Conservation (phyloP, 2,797 vertebrate genomes). For the Poeciliopsis presidionis region DNA sequence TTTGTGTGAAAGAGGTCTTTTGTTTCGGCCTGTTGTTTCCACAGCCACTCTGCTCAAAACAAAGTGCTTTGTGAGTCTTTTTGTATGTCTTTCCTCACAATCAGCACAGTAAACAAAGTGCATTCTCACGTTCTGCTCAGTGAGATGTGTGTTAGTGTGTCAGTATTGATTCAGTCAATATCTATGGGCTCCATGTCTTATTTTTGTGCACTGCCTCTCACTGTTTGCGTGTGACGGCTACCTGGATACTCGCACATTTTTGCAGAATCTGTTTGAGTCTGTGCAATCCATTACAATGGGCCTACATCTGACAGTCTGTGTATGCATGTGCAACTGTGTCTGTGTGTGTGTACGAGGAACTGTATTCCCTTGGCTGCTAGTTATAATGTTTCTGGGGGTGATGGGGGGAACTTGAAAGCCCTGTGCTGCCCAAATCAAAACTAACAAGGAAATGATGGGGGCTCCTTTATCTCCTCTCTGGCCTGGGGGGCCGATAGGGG, state of each 20-base stretch:
- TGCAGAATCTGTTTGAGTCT: constrained; percentile 61
- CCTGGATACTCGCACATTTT: constrained; percentile 68
- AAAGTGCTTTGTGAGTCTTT: constrained; percentile 32
- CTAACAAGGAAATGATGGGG: constrained; percentile 96
- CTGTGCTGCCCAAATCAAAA: constrained; percentile 92
- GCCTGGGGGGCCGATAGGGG: constrained; percentile 81
- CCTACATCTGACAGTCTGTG: constrained; percentile 73
- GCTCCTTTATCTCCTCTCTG: constrained; percentile 89
- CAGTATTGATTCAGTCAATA: constrained; percentile 74
- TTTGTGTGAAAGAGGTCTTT: constrained; percentile 53
- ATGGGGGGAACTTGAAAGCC: constrained; percentile 96
- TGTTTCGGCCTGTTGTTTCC: constrained; percentile 50
- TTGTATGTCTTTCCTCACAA: constrained; percentile 37
- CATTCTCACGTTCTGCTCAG: constrained; percentile 52
- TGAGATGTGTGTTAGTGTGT: constrained; percentile 67
- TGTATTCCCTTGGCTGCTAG: constrained; percentile 94
- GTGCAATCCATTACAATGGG: constrained; percentile 73
- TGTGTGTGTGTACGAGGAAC: constrained; percentile 66
- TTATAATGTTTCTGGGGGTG: constrained; percentile 99
- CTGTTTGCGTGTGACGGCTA: constrained; percentile 37
- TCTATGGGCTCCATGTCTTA: constrained; percentile 73
- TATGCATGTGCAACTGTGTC: constrained; percentile 30
- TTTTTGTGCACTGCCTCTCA: constrained; percentile 51
- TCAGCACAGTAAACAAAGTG: constrained; percentile 68
- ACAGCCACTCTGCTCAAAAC: constrained; percentile 25